Base-by-base conservation (phyloP, 2,888 invertebrate genomes). In the Cerastis leucographa region DNA sequence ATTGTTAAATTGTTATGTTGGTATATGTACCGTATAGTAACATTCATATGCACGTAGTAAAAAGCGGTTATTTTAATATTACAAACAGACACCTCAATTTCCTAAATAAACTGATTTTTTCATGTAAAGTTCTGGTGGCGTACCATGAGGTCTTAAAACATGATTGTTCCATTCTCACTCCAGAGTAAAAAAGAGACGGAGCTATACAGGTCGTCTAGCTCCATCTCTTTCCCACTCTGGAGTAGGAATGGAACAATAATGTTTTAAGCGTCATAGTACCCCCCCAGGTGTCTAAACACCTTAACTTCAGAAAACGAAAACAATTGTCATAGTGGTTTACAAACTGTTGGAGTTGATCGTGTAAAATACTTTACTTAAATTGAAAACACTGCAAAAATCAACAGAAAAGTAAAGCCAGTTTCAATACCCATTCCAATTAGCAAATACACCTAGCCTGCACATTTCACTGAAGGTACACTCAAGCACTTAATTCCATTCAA, bases 401-500 rank as follows among this genome's bases (percentile, higher is more conserved):
- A 2, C 4, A 17, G 6, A 7, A 51, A 49, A 49, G 49, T 22
- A 7, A 40, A 49, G 8, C 11, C 5, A 59, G 59, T 59, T 17
- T 0, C 0, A 17, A 40, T 35, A 49, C 2, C 1, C 17, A 56
- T 42, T 44, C 9, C 49, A 77, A 65, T 72, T 54, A 77, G 25
- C 49, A 61, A 66, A 72, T 17, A 66, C n/a, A 44, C 2, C 11
- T 6, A 65, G 22, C 44, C 9, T 17, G 7, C 8, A 25, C 29
- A 40, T 61, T 66, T 19, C 6, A 25, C 42, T 35, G 2, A 73
- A 70, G 25, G 29, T 51, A 54, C 51, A 59, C 62, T 66, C 12
- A 62, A 71, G 62, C 49, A 66, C 46, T 62, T 49, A 69, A 74
- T 82, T 69, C 61, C 29, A 80, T 82, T 83, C 71, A 82, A 83